Base-by-base conservation (phyloP, 2,113 vertebrate genomes). In the Sebastes fasciatus region DNA sequence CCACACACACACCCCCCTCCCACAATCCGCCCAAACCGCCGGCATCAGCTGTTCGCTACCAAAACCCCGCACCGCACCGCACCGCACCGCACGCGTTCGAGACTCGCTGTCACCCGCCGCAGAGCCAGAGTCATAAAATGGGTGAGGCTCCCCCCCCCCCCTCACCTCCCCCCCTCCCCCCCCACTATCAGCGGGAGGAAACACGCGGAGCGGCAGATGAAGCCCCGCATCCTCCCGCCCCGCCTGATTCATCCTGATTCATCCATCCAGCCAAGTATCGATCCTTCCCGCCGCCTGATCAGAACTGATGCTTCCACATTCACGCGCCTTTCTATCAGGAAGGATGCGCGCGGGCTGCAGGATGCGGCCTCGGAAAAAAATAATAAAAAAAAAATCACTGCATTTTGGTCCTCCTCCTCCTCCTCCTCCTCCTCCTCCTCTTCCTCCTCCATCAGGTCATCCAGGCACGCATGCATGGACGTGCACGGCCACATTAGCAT, bases 111-210 rank as follows among this genome's bases (percentile, higher is more conserved):
- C 61, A 58, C 75, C 74, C 60, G 69, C 57, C 10, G 83, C 83
- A 11, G 83, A 73, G 72, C 60, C 80, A 14, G 74, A 19, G 73
- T 62, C 84, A 75, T 54, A 61, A 87, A 82, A 89, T 77, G 90
- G 90, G 88, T 90, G 90, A 90, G 90, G 90, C 89, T 78, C 61
- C 84, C 54, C 52, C 45, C 3, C 17, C 46, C 8, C n/a, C 3
- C n/a, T n/a, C n/a, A n/a, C 0, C 19, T 16, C 23, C 2, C 14
- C 4, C 8, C 16, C 5, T 1, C 2, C 8, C 6, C 1, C 45
- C 6, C 9, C 73, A 13, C 52, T 8, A 51, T 68, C 58, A 6
- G n/a, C 62, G 45, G 77, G 52, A 49, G 9, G 21, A 60, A 12
- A 23, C 72, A 74, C 80, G 79, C 66, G 71, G 75, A 45, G 17